Evolutionary conservation across 1,140 invertebrate genomes (phyloP).

Genomic region (Periplaneta americana): DNA sequence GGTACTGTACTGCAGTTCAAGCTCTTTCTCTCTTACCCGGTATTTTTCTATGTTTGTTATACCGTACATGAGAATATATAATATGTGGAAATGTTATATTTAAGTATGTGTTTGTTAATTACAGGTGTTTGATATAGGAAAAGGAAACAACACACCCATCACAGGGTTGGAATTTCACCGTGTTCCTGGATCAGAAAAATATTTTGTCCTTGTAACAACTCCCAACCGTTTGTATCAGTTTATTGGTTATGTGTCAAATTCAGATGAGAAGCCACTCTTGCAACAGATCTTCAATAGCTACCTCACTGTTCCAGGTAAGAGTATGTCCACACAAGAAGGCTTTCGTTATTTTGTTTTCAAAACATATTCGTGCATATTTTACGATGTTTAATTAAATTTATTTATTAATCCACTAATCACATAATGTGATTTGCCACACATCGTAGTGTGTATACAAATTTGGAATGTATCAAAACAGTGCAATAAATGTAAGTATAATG

Average conservation of each 20-base stretch:
- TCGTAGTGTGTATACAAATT: not conserved
- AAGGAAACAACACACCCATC: constrained; percentile 67
- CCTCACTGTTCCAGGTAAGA: constrained; percentile 62
- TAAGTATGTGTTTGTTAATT: too few relatives aligned
- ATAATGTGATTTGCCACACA: not conserved
- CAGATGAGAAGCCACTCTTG: constrained; percentile 73
- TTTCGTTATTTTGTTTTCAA: not conserved
- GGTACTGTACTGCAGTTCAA: too few relatives aligned
- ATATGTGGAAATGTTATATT: too few relatives aligned
- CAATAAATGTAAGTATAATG: too few relatives aligned
- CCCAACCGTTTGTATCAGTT: constrained; percentile 81
- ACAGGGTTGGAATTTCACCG: constrained; percentile 81
- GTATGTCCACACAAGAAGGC: not conserved
- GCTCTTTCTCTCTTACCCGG: too few relatives aligned
- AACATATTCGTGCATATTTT: not conserved
- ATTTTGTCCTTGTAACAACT: constrained; percentile 79
- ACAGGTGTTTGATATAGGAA: constrained; percentile 82
- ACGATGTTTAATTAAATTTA: not conserved
- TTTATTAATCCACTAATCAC: not conserved
- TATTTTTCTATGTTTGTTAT: too few relatives aligned
- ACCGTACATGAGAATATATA: too few relatives aligned
- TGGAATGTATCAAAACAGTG: too few relatives aligned
- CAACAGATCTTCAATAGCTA: constrained; percentile 79
- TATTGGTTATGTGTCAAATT: constrained; percentile 60
- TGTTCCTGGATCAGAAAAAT: constrained; percentile 60